These are phyloP conservation scores for Pelochelys cantorii DNA, from an alignment of 2,797 vertebrate species.

Conservation along the genomic window DNA sequence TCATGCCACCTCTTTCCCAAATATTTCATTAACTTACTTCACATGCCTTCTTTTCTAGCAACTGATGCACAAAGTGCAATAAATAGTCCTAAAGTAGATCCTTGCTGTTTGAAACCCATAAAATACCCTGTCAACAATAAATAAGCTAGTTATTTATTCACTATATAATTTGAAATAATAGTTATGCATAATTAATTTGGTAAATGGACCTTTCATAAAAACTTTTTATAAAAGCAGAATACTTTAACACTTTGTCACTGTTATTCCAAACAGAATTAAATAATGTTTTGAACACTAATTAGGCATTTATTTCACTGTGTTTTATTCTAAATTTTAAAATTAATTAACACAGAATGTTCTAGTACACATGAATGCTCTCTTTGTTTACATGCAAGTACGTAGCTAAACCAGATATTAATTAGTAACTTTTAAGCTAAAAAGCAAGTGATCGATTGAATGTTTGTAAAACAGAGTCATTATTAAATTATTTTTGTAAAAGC, in stretches of 20 bases:
- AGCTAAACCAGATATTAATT: conserved; percentile 11
- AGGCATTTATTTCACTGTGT: conserved; percentile 26
- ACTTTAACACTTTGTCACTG: not conserved
- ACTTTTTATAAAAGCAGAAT: not conserved
- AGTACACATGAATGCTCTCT: not conserved
- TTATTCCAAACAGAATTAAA: not conserved
- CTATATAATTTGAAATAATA: not conserved
- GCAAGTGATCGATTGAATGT: conserved; percentile 32
- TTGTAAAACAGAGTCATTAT: conserved; percentile 18
- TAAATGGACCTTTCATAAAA: conserved; percentile 13
- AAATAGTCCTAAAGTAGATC: not conserved
- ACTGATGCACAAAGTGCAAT: not conserved
- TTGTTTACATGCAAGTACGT: not conserved
- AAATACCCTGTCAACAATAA: not conserved
- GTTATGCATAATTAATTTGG: conserved; percentile 3
- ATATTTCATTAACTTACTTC: not conserved
- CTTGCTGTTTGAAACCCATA: not conserved
- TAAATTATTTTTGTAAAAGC: conserved; percentile 14
- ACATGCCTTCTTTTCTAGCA: not conserved
- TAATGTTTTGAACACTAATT: conserved; percentile 32
- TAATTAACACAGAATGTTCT: conserved; percentile 3
- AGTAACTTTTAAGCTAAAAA: conserved; percentile 24
- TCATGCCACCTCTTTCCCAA: not conserved
- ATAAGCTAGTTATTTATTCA: not conserved
- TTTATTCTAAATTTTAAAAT: conserved; percentile 48